Evolutionary conservation across 1,140 invertebrate species (phyloP), one percentile per base, ranked within the genome.

Genomic region (Scaptodrosophila lebanonensis): DNA sequence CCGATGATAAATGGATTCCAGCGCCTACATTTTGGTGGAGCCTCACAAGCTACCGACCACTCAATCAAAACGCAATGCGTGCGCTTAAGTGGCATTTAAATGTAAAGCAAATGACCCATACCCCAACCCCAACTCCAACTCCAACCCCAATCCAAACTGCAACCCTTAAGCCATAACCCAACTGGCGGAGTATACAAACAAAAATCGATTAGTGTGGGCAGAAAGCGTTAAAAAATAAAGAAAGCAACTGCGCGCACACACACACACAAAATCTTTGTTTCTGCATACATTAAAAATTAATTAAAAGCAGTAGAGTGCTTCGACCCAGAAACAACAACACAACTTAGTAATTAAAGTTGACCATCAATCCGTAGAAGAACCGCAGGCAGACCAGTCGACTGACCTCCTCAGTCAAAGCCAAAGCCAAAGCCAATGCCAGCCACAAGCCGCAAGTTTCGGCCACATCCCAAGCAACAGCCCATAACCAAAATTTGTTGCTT

Each of bases 231-330:
- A 16, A 40, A 36, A 50, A 45, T 12, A 32, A 36, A 43, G 48
- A 67, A 35, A 29, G 20, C n/a, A n/a, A n/a, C n/a, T n/a, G n/a
- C n/a, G n/a, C n/a, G 29, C n/a, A 38, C 6, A 22, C 30, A 45
- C 47, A 20, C 27, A 30, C 11, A 20, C 32, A 50, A 32, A 35
- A 11, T 35, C 33, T 54, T 57, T 66, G 35, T 47, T 36, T 43
- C 53, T 61, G 67, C 64, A 79, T 79, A 79, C 59, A 79, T 68
- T 67, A 67, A 66, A 67, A 82, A 64, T 79, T 79, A 82, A 79
- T 79, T 79, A 79, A 82, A 68, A 66, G 22, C 60, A 27, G 13
- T 54, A 57, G 20, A 54, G 33, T 50, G 49, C 56, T 66, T 58
- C 45, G 53, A 66, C 20, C 39, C 32, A 62, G 42, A 30, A 68